Base-by-base conservation (phyloP, 2,797 vertebrate genomes). In the Caiman crocodilus region DNA sequence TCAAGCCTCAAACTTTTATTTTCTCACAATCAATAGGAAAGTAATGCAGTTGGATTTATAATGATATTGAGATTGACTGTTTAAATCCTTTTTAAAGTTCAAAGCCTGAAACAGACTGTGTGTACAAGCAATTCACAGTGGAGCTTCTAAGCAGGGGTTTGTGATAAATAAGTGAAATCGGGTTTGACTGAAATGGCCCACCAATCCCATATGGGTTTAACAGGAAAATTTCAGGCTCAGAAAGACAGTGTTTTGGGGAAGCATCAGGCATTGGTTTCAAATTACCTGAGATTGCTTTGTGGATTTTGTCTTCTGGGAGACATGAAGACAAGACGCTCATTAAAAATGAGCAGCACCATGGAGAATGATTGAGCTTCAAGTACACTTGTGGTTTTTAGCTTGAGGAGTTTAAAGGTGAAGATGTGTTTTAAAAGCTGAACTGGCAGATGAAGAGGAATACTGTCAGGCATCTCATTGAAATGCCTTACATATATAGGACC, bases 51-150 rank as follows among this genome's bases (percentile, higher is more conserved):
- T 98, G 98, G 98, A 98, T 98, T 98, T 98, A 98, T 98, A 98
- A 98, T 98, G 98, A 98, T 99, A 99, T 98, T 98, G 98, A 98
- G 98, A 98, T 98, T 98, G 98, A 98, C 98, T 97, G 97, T 97
- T 98, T 98, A 99, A 99, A 99, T 98, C 98, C 98, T 98, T 97
- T 98, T 96, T 97, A 97, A 98, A 98, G 97, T 98, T 98, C 97
- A 98, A 98, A 98, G 98, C 98, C 97, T 98, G 97, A 97, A 98
- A 97, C 97, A 98, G 97, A 98, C 98, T 97, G 96, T 97, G 96
- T 97, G 97, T 98, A 98, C 97, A 98, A 98, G 98, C 97, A 98
- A 98, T 98, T 96, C 96, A 96, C 97, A 94, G 92, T 92, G 94
- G 97, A 98, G 97, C 97, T 97, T 98, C 96, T 98, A 97, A 98